A percentile compares a stretch with the other conserved stretches of the same genome.
Conservation (phyloP, 2,797 vertebrate species). For the Microctenopoma steveboyesi region DNA sequence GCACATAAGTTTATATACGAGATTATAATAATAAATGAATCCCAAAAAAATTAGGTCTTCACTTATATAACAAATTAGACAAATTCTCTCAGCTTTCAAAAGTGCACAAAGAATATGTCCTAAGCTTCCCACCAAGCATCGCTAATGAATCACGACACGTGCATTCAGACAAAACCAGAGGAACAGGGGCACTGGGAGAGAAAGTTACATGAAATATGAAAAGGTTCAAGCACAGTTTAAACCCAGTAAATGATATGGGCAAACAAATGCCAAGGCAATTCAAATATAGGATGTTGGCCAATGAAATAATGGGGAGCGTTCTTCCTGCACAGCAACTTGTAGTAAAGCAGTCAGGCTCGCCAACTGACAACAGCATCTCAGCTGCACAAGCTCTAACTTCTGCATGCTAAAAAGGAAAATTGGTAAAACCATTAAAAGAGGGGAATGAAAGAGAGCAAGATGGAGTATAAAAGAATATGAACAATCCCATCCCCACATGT, state of each 20-base stretch:
- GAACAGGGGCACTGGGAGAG: constrained; percentile 15
- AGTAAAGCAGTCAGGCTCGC: constrained; percentile 67
- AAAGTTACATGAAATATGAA: constrained; percentile 41
- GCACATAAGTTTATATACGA: background rate
- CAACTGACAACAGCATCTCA: constrained; percentile 69
- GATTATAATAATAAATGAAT: constrained; percentile 24
- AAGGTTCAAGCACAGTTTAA: constrained; percentile 61
- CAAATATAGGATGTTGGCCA: constrained; percentile 35
- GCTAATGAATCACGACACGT: constrained; percentile 70
- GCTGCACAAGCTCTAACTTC: constrained; percentile 54
- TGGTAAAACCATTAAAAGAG: constrained; percentile 24
- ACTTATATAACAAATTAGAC: constrained; percentile 33
- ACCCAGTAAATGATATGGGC: constrained; percentile 44
- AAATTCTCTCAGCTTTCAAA: constrained; percentile 35
- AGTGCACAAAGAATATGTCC: constrained; percentile 19
- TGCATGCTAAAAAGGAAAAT: constrained; percentile 45
- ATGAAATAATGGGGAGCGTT: constrained; percentile 72
- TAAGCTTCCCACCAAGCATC: constrained; percentile 19
- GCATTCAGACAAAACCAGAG: constrained; percentile 17
- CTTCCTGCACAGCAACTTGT: constrained; percentile 67
- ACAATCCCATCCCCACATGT: constrained; percentile 18
- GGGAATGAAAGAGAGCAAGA: constrained; percentile 8
- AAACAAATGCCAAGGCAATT: background rate
- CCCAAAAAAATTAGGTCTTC: background rate
- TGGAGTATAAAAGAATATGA: constrained; percentile 24